Percentiles rank a stretch among this genome's conserved stretches.
These are phyloP conservation scores for Ectropis grisescens DNA, from an alignment of 1,140 invertebrate genomes.

Conservation along the genomic window DNA sequence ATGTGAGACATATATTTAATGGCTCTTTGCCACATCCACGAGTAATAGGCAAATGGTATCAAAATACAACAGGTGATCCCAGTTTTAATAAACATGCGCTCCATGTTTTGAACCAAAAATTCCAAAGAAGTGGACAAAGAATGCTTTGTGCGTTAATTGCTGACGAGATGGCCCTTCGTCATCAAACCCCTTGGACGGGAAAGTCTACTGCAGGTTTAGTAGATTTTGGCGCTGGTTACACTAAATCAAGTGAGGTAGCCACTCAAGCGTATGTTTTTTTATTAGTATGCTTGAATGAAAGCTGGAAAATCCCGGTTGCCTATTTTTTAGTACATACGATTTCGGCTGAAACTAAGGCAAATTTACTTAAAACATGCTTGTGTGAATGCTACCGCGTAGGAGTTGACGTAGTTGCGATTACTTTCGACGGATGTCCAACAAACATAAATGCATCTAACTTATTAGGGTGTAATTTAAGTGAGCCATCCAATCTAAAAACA, in stretches of 20 bases:
- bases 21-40: slow-evolving; percentile 40
- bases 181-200: slow-evolving; percentile 19
- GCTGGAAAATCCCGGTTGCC: slow-evolving; percentile 19
- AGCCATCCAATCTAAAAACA: slow-evolving; percentile 8
- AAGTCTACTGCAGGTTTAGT: slow-evolving; percentile 23
- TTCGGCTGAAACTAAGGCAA: slow-evolving; percentile 9
- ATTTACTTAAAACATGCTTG: slow-evolving; percentile 13
- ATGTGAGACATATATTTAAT: slow-evolving; percentile 41
- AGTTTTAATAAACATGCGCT: slow-evolving; percentile 47
- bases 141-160: slow-evolving; percentile 19
- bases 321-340: slow-evolving; percentile 21
- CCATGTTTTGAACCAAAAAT: slow-evolving; percentile 25
- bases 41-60: slow-evolving; percentile 48
- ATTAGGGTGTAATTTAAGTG: slow-evolving; percentile 5
- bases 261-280: slow-evolving; percentile 10
- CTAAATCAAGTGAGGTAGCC: slow-evolving; percentile 10
- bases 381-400: slow-evolving; percentile 9
- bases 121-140: slow-evolving; percentile 5
- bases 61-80: slow-evolving; percentile 29
- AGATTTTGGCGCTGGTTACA: slow-evolving; percentile 18
- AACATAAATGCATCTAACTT: slow-evolving; percentile 13
- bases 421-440: slow-evolving; percentile 14
- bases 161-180: slow-evolving; percentile 27
- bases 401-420: slow-evolving; percentile 11
- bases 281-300: slow-evolving; percentile 9